phyloP scores from a whole-genome alignment of 2,797 vertebrate genomes.

The Avahi laniger region DNA sequence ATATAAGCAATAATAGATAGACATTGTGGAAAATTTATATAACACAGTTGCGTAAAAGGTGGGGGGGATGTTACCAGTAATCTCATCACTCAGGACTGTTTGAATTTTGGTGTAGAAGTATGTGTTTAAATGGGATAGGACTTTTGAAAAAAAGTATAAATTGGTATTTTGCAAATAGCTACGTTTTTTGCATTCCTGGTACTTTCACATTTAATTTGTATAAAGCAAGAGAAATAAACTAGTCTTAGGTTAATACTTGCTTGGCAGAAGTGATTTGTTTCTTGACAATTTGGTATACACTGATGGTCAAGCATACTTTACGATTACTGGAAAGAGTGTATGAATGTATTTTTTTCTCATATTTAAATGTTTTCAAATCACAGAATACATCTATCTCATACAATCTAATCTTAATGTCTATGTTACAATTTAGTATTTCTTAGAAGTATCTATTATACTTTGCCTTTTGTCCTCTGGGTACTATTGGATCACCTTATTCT shows the following conservation, averaged over 20 bases:
- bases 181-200: not conserved
- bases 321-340: not conserved
- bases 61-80: not conserved
- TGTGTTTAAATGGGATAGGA: not conserved
- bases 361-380: slow-evolving; percentile 5
- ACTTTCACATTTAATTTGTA: slow-evolving; percentile 28
- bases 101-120: not conserved
- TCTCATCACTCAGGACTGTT: not conserved
- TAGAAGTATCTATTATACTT: not conserved
- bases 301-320: not conserved
- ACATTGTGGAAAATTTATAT: not conserved
- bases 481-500: not conserved
- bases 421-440: slow-evolving; percentile 23
- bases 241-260: not conserved
- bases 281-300: not conserved
- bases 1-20: not conserved
- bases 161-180: slow-evolving; percentile 23
- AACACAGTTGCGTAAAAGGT: not conserved
- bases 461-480: not conserved
- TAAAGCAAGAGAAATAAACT: slow-evolving; percentile 28
- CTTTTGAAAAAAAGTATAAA: not conserved
- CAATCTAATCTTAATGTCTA: not conserved
- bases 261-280: slow-evolving; percentile 32
- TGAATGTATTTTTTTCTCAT: not conserved
- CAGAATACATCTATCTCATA: not conserved